Percentiles rank a stretch among this genome's conserved stretches.
phyloP scores from a whole-genome alignment of 2,888 invertebrate genomes.

The Cerastoderma edule region DNA sequence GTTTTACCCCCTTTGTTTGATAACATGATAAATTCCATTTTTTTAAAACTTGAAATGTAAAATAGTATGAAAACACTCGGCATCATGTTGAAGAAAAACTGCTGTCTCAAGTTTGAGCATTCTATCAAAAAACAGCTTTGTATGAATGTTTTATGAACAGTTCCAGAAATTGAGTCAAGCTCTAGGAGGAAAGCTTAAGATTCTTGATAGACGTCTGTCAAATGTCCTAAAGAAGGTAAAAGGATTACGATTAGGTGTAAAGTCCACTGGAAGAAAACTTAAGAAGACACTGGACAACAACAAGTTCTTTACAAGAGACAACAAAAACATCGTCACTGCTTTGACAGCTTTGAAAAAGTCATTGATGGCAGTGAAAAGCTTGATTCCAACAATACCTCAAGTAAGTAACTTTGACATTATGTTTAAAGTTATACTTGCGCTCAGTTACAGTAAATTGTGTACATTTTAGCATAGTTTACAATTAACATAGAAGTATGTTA shows the following conservation, averaged over 20 bases:
- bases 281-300: not conserved
- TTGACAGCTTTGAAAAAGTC: not conserved
- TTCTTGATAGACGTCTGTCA: not conserved
- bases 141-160: no score
- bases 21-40: no score
- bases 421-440: no score
- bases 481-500: no score
- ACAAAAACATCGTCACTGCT: not conserved
- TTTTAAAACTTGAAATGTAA: no score
- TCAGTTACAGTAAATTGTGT: no score
- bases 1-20: no score
- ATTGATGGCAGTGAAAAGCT: not conserved
- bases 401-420: not conserved
- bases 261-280: not conserved
- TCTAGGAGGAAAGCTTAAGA: not conserved
- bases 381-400: not conserved
- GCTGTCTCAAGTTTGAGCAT: no score
- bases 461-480: no score
- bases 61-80: no score
- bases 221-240: not conserved
- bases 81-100: no score
- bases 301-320: not conserved
- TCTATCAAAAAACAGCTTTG: no score
- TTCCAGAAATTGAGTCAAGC: not conserved
- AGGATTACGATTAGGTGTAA: not conserved